Evolutionary conservation across 92 coral and sea anemone species (phyloP).

Genomic region (Phenganax marumi): DNA sequence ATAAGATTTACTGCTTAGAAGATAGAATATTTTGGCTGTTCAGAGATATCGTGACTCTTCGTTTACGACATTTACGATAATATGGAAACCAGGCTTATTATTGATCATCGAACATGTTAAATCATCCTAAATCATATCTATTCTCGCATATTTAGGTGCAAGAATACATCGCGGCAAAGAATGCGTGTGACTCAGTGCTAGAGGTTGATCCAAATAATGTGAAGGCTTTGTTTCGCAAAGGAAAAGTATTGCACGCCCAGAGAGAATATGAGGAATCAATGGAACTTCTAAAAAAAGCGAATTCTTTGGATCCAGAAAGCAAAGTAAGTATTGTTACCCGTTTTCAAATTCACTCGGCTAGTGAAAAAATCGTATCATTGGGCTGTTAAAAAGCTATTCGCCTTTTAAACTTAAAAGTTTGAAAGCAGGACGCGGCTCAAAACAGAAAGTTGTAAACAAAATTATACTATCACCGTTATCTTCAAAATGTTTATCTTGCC

Average conservation of each 20-base stretch:
- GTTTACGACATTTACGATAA: too few relatives aligned
- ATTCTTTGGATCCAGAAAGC: slow-evolving; percentile 77
- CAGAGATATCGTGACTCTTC: too few relatives aligned
- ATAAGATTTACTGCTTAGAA: too few relatives aligned
- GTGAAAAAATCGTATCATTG: neutral
- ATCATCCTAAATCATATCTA: neutral
- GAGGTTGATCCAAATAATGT: slow-evolving; percentile 85
- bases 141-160: slow-evolving; percentile 55
- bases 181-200: slow-evolving; percentile 78
- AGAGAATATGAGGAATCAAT: slow-evolving; percentile 74
- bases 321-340: slow-evolving; percentile 45
- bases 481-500: too few relatives aligned
- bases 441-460: too few relatives aligned
- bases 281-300: slow-evolving; percentile 68
- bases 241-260: slow-evolving; percentile 82
- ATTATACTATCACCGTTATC: too few relatives aligned
- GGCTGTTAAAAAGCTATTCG: slow-evolving; percentile 2
- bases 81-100: too few relatives aligned
- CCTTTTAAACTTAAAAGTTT: too few relatives aligned
- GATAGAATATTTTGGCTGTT: too few relatives aligned
- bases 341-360: too few relatives aligned
- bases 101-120: neutral
- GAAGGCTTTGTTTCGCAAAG: slow-evolving; percentile 93
- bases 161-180: slow-evolving; percentile 79
- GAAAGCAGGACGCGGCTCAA: too few relatives aligned